Percentiles rank a stretch among this genome's conserved stretches.
phyloP scores from a whole-genome alignment of 2,113 vertebrate genomes.

The Ctenomys sociabilis region DNA sequence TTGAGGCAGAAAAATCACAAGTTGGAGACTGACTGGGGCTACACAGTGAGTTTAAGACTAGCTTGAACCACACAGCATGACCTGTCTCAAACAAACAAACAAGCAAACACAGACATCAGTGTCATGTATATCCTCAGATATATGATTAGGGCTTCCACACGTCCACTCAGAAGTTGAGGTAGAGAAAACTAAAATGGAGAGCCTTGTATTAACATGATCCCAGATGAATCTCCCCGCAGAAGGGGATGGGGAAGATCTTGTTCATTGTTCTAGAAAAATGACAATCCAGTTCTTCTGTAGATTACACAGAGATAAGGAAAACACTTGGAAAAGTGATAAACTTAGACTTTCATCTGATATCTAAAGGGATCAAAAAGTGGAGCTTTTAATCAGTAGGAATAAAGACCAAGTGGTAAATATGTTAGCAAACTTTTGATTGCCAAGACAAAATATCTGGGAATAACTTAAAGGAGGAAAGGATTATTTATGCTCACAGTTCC shows the following conservation, averaged over 20 bases:
- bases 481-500: neutral
- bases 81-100: neutral
- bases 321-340: constrained; percentile 14
- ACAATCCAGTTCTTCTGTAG: constrained; percentile 22
- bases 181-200: constrained; percentile 45
- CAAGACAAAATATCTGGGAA: neutral
- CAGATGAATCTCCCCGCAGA: neutral
- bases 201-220: neutral
- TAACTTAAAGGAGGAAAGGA: neutral
- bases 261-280: constrained; percentile 7
- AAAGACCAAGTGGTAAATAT: neutral
- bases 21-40: neutral
- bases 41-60: neutral
- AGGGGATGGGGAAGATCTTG: neutral
- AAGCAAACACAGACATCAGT: neutral
- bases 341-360: neutral
- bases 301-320: neutral
- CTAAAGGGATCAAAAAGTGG: neutral
- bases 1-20: neutral
- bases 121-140: neutral
- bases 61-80: neutral
- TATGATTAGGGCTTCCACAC: neutral
- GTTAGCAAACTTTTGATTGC: neutral
- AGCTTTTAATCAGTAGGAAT: neutral
- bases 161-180: neutral